Percentiles rank a stretch among this genome's conserved stretches.
These are phyloP conservation scores for Trypoxylon attenuatum DNA, from an alignment of 2,888 invertebrate species.

Conservation along the genomic window DNA sequence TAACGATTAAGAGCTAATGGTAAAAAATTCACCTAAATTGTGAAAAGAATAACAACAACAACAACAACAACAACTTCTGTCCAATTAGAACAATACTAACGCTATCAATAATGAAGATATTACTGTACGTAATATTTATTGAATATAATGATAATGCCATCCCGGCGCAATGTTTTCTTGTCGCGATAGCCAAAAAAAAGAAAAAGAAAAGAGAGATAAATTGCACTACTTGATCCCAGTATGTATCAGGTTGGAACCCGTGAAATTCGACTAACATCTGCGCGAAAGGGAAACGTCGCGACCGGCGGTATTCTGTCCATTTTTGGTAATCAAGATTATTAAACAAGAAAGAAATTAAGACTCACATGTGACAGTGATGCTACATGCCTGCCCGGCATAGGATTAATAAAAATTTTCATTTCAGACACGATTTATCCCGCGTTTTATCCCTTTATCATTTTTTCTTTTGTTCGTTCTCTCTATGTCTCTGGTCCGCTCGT, in stretches of 20 bases:
- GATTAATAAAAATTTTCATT: constrained; percentile 55
- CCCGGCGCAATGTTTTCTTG: constrained; percentile 57
- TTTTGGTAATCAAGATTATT: constrained; percentile 62
- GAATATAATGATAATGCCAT: constrained; percentile 59
- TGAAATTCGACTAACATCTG: background rate
- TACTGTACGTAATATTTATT: constrained; percentile 70
- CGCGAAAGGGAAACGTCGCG: constrained; percentile 52
- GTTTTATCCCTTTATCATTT: background rate
- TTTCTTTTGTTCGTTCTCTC: background rate
- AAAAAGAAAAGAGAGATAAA: background rate
- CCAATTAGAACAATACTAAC: constrained; percentile 72
- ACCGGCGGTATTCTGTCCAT: constrained; percentile 61
- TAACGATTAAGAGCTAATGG: constrained; percentile 32
- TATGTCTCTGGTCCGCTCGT: background rate
- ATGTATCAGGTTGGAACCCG: background rate
- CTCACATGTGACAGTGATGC: constrained; percentile 53
- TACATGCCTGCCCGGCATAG: constrained; percentile 58
- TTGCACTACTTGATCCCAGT: too few species aligned
- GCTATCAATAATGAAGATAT: constrained; percentile 64
- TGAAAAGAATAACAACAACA: constrained; percentile 26
- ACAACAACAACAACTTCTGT: constrained; percentile 65
- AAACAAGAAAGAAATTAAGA: constrained; percentile 51
- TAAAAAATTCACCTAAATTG: constrained; percentile 41
- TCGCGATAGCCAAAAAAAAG: constrained; percentile 18
- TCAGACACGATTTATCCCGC: constrained; percentile 28